Evolutionary conservation across 2,113 vertebrate genomes (phyloP).

Genomic region (Uropsilus gracilis): DNA sequence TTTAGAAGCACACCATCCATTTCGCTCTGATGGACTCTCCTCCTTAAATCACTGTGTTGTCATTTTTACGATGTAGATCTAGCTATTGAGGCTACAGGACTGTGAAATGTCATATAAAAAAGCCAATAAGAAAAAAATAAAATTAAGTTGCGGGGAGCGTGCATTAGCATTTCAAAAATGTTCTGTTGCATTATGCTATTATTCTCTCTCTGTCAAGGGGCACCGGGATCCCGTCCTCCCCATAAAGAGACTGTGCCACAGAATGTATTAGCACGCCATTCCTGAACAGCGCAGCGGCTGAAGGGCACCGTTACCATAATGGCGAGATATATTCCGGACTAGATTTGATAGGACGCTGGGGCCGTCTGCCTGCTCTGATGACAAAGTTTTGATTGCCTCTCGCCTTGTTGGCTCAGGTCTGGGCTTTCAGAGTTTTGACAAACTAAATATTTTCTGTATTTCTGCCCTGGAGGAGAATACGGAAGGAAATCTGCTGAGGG

Average conservation of each 20-base stretch:
- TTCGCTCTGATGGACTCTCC: conserved; percentile 80
- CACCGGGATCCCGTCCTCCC: conserved; percentile 72
- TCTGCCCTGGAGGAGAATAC: conserved; percentile 1
- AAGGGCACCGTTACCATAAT: conserved; percentile 67
- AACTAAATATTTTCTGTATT: conserved; percentile 56
- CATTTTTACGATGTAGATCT: conserved; percentile 84
- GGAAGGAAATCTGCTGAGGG: conserved; percentile 11
- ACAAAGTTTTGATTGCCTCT: conserved; percentile 38
- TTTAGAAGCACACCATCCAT: conserved; percentile 84
- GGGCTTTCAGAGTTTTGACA: conserved; percentile 56
- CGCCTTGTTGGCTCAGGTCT: conserved; percentile 31
- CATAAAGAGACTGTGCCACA: conserved; percentile 40
- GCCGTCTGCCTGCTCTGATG: conserved; percentile 28
- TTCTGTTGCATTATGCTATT: conserved; percentile 71
- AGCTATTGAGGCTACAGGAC: conserved; percentile 82
- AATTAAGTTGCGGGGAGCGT: conserved; percentile 83
- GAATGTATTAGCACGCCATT: conserved; percentile 41
- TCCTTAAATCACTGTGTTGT: conserved; percentile 84
- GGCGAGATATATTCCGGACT: conserved; percentile 66
- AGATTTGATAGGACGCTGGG: conserved; percentile 66
- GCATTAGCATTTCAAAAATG: conserved; percentile 85
- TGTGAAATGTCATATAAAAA: conserved; percentile 87
- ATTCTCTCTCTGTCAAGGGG: conserved; percentile 81
- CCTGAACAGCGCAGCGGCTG: background rate
- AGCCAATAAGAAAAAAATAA: conserved; percentile 84